These are phyloP conservation scores for Gila robusta DNA, from an alignment of 2,797 vertebrate genomes.

Conservation along the genomic window DNA sequence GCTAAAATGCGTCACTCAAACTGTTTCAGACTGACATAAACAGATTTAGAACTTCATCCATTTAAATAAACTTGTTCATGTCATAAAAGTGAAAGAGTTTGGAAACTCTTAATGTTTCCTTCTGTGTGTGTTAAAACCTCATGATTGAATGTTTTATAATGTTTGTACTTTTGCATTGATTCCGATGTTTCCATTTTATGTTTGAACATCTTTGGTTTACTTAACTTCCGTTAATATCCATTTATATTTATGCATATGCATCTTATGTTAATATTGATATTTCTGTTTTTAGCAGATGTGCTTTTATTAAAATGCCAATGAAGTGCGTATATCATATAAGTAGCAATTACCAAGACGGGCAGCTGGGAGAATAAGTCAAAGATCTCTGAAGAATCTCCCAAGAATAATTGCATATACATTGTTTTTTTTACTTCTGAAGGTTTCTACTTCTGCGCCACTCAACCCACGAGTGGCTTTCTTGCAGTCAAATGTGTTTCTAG, in stretches of 20 bases:
- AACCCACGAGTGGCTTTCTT: not conserved
- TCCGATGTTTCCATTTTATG: not conserved
- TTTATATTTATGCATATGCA: not conserved
- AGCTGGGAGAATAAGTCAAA: not conserved
- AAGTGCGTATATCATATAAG: not conserved
- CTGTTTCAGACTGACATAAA: not conserved
- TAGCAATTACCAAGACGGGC: not conserved
- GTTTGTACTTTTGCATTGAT: not conserved
- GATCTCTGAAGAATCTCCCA: not conserved
- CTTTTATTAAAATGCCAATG: not conserved
- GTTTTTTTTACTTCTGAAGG: not conserved
- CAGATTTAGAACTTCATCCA: not conserved
- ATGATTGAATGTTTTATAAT: not conserved
- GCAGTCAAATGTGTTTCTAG: too few species aligned
- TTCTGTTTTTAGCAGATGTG: not conserved
- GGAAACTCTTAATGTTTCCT: not conserved
- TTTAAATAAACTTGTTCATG: not conserved
- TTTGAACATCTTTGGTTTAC: not conserved
- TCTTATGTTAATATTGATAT: not conserved
- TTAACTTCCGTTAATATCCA: not conserved
- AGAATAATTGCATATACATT: not conserved
- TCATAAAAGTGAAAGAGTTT: not conserved
- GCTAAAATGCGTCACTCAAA: not conserved
- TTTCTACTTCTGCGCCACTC: not conserved
- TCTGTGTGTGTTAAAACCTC: not conserved